Evolutionary conservation across 2,888 invertebrate genomes (phyloP), one percentile per base, ranked within the genome.

Genomic region (Choristoneura rosaceana): DNA sequence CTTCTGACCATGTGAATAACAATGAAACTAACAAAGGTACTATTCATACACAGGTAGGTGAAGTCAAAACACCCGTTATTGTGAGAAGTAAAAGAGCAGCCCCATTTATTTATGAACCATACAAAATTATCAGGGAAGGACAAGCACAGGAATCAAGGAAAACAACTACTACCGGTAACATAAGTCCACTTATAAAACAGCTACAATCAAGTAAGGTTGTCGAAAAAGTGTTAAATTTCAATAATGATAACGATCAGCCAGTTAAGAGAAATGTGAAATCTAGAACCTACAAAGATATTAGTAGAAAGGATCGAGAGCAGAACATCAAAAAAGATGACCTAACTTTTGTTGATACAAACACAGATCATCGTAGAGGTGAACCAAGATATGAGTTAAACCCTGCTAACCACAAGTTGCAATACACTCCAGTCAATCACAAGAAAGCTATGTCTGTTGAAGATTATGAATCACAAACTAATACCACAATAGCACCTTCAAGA

Each of bases 91-190:
- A 85, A 79, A 81, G 94, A 76, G 85, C 89, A 15, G 76, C 88
- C 7, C 83, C 89, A 1, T 94, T 94, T 84, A 80, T 90, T 7
- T 94, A 94, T 76, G 94, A 94, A 79, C 94, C 94, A 0, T 94
- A 94, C 71, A 94, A 94, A 86, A 92, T 94, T 43, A 91, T 94
- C 63, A 87, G 86, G 79, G 93, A 93, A 63, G 85, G 85, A 34
- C 91, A 90, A 82, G 76, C 84, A 43, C 87, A 85, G 74, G 93
- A 92, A 70, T 88, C 90, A 1, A 93, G 91, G 73, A 93, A 93
- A 84, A 90, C 90, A 41, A 89, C 90, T 8, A 87, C 90, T 10
- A 83, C 84, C 4, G 84, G 87, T 74, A 92, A 92, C 74, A 85
- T 91, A 14, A 91, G 92, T 70, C 94, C 94, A n/a, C 80, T 92